Percentiles rank a stretch among this genome's conserved stretches.
Evolutionary conservation across 2,888 invertebrate species (phyloP).

Genomic region (Cerceris ruficornis): DNA sequence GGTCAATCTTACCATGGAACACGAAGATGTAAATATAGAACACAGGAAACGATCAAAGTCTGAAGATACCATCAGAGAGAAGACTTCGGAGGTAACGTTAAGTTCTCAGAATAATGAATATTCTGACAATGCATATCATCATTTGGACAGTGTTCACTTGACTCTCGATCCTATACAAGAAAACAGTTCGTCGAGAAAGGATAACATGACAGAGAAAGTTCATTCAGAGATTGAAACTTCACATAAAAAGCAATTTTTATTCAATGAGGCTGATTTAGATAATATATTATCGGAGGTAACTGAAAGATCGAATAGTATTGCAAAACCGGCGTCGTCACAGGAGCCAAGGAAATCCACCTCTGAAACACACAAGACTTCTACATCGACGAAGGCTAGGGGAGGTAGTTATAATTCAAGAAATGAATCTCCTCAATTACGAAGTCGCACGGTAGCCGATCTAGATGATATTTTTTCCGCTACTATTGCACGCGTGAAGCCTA

Average conservation of each 20-base stretch:
- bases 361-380: conserved; percentile 17
- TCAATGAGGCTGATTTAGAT: conserved; percentile 65
- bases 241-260: conserved; percentile 23
- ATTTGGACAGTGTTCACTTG: not conserved
- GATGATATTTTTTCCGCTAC: conserved; percentile 75
- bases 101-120: not conserved
- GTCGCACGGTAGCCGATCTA: conserved; percentile 62
- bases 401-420: conserved; percentile 9
- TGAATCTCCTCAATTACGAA: conserved; percentile 10
- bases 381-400: not conserved
- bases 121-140: not conserved
- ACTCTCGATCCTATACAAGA: not conserved
- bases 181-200: not conserved
- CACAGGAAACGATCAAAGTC: not conserved
- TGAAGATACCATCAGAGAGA: not conserved
- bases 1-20: not conserved
- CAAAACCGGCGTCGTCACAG: not conserved
- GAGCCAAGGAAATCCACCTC: conserved; percentile 18
- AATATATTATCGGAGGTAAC: conserved; percentile 72
- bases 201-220: not conserved
- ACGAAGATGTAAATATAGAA: not conserved
- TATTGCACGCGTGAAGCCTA: conserved; percentile 69
- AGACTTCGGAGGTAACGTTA: not conserved
- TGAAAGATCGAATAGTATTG: conserved; percentile 44
- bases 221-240: conserved; percentile 1